Evolutionary conservation across 2,888 invertebrate species (phyloP).

Genomic region (Bellardia bayeri): DNA sequence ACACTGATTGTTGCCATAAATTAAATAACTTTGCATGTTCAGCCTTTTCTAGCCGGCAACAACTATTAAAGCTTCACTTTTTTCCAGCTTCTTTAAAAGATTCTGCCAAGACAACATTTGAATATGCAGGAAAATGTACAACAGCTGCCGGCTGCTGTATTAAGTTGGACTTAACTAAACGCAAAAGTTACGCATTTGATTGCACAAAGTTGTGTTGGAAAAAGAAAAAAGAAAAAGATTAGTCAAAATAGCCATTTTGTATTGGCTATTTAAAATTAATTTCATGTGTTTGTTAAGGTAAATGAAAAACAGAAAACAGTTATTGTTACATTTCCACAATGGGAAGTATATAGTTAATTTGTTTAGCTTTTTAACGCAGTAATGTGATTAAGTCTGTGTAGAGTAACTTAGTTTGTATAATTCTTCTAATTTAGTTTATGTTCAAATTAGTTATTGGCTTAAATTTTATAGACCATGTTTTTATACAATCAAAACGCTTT

Average conservation of each 20-base stretch:
- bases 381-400: neutral
- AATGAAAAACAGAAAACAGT: neutral
- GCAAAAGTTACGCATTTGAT: slow-evolving; percentile 59
- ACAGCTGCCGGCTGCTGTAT: slow-evolving; percentile 38
- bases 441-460: neutral
- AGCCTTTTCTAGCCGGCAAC: slow-evolving; percentile 20
- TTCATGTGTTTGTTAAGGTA: neutral
- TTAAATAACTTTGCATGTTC: slow-evolving; percentile 48
- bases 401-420: neutral
- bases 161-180: slow-evolving; percentile 26
- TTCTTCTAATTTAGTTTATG: neutral
- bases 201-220: neutral
- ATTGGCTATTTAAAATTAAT: neutral
- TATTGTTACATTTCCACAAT: slow-evolving; percentile 18
- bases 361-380: neutral
- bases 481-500: neutral
- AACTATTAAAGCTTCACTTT: neutral
- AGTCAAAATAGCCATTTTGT: neutral
- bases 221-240: neutral
- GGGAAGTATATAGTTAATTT: slow-evolving; percentile 1
- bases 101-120: neutral
- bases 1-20: slow-evolving; percentile 60
- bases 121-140: slow-evolving; percentile 5
- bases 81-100: neutral
- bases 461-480: neutral